Conservation (phyloP, 2,888 invertebrate genomes). For the Calliopum simillimum region DNA sequence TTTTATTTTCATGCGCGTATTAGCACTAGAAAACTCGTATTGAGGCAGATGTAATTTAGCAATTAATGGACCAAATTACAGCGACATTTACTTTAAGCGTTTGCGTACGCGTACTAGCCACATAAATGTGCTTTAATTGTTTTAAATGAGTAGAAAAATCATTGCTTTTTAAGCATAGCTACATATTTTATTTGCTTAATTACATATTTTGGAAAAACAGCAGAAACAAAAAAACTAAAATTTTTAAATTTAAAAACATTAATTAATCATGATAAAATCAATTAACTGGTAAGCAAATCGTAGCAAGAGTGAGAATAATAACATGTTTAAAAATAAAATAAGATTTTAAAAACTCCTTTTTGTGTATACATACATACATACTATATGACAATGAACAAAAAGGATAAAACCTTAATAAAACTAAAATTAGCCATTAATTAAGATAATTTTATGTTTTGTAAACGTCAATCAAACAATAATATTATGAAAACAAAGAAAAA, state of each 20-base stretch:
- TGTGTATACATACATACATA: too few species aligned
- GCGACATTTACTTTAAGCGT: constrained; percentile 7
- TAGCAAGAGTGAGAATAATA: constrained; percentile 2
- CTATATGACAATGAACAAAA: neutral
- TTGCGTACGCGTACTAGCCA: neutral
- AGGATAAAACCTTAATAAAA: neutral
- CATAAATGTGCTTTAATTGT: constrained; percentile 4
- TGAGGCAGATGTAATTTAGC: constrained; percentile 3
- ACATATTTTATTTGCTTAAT: too few species aligned
- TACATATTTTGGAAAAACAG: too few species aligned
- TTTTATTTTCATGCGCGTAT: too few species aligned
- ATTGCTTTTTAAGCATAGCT: neutral
- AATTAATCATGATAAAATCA: too few species aligned
- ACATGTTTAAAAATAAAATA: neutral
- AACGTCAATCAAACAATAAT: neutral
- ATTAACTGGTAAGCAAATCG: neutral
- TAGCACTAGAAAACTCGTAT: neutral
- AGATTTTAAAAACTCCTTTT: too few species aligned
- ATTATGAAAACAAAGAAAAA: neutral
- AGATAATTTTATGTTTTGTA: neutral
- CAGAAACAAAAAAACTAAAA: too few species aligned
- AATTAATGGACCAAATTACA: constrained; percentile 10
- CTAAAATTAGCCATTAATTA: constrained; percentile 7
- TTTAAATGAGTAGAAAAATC: neutral
- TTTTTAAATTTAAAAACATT: too few species aligned